phyloP scores from a whole-genome alignment of 2,797 vertebrate species.

The Siniperca undulata region DNA sequence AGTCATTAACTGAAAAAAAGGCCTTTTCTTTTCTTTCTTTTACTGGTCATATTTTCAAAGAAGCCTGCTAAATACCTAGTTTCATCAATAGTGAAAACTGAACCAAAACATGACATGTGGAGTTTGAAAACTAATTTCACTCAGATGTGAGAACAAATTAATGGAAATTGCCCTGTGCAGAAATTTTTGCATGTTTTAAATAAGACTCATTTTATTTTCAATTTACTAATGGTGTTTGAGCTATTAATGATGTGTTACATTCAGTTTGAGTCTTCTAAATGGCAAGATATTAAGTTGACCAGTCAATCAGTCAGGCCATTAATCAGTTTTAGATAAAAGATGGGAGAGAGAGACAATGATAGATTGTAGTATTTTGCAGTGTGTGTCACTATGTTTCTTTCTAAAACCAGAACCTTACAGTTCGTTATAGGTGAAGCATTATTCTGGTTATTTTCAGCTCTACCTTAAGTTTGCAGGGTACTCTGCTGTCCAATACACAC shows the following conservation, averaged over 20 bases:
- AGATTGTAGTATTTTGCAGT: slow-evolving; percentile 12
- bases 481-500: not conserved
- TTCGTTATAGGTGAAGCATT: slow-evolving; percentile 4
- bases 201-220: slow-evolving; percentile 1
- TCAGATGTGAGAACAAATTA: not conserved
- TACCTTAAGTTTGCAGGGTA: not conserved
- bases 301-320: slow-evolving; percentile 38
- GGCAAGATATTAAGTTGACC: slow-evolving; percentile 29
- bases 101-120: not conserved
- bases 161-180: not conserved
- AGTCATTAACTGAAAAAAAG: not conserved
- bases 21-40: too few species aligned
- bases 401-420: not conserved
- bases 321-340: slow-evolving; percentile 33
- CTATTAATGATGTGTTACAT: slow-evolving; percentile 40
- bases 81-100: not conserved
- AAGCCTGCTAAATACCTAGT: not conserved
- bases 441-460: not conserved
- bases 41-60: not conserved
- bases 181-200: not conserved
- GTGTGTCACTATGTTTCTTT: slow-evolving; percentile 1
- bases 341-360: slow-evolving; percentile 18
- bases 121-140: not conserved
- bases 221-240: slow-evolving; percentile 12
- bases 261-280: slow-evolving; percentile 20